Conservation (phyloP, 37 sponge, comb jelly and placozoan species). For the Ianthella basta region DNA sequence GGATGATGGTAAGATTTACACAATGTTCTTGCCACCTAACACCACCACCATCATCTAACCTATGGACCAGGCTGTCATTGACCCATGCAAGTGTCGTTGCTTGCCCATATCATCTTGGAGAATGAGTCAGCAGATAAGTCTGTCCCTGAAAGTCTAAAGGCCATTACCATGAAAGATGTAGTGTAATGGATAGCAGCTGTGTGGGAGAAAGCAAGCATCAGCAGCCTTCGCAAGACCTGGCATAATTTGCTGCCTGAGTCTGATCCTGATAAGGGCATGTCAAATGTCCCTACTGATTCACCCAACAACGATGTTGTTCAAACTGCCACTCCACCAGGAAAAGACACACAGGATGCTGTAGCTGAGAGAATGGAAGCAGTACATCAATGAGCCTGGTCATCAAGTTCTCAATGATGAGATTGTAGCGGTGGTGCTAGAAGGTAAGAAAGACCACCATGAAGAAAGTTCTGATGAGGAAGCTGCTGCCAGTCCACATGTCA, state of each 20-base stretch:
- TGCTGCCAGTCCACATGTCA: neutral
- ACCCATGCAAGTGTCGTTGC: too few relatives aligned
- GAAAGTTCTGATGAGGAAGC: constrained; percentile 20
- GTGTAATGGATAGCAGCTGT: constrained; percentile 40
- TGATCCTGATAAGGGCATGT: constrained; percentile 5
- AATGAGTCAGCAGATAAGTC: constrained; percentile 21
- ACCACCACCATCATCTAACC: too few relatives aligned
- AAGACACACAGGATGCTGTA: neutral
- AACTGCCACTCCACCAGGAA: constrained; percentile 18
- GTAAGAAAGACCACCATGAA: neutral
- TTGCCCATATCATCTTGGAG: constrained; percentile 9
- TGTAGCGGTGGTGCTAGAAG: constrained; percentile 33
- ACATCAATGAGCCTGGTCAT: constrained; percentile 35
- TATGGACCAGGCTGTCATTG: too few relatives aligned
- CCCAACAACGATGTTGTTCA: constrained; percentile 6
- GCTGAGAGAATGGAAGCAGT: constrained; percentile 21
- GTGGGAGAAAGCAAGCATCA: constrained; percentile 49
- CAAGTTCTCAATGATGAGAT: constrained; percentile 43
- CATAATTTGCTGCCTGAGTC: constrained; percentile 37
- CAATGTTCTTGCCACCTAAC: too few relatives aligned
- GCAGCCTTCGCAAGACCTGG: constrained; percentile 33
- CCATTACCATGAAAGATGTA: constrained; percentile 43
- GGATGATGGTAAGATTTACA: constrained; percentile 35
- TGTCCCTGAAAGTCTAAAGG: constrained; percentile 46
- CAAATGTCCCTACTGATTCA: constrained; percentile 9